These are phyloP conservation scores for Iguana delicatissima DNA, from an alignment of 2,797 vertebrate genomes.

Conservation along the genomic window DNA sequence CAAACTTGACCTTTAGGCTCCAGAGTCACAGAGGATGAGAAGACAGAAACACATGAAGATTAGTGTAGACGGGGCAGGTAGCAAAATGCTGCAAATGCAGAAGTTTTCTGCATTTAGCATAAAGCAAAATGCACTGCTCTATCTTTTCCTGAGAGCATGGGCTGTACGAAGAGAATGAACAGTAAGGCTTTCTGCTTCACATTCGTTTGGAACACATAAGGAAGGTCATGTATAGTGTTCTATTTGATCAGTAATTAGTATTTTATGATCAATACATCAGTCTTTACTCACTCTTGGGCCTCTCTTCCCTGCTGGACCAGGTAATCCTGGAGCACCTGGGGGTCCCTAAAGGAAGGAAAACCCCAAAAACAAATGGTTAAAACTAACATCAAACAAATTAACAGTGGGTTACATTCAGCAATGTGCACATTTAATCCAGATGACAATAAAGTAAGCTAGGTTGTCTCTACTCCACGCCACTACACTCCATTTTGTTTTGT, in stretches of 20 bases:
- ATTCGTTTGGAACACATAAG: background rate
- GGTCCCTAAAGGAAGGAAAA: slow-evolving; percentile 86
- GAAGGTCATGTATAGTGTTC: background rate
- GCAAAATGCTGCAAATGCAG: slow-evolving; percentile 45
- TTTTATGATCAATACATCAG: slow-evolving; percentile 28
- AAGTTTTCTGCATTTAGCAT: slow-evolving; percentile 5
- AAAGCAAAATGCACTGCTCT: slow-evolving; percentile 19
- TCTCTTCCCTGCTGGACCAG: slow-evolving; percentile 92
- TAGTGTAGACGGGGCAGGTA: slow-evolving; percentile 20
- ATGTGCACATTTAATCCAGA: slow-evolving; percentile 20
- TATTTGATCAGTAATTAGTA: background rate
- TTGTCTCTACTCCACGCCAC: too few relatives aligned
- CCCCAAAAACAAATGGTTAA: slow-evolving; percentile 31
- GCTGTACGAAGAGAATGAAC: slow-evolving; percentile 20
- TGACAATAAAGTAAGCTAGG: background rate
- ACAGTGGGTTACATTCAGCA: slow-evolving; percentile 37
- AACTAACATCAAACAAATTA: slow-evolving; percentile 29
- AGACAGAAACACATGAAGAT: slow-evolving; percentile 47
- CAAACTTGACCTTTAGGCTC: slow-evolving; percentile 50
- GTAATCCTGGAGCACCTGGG: slow-evolving; percentile 91
- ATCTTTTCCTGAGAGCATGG: slow-evolving; percentile 12
- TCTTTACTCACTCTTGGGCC: slow-evolving; percentile 91
- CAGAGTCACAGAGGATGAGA: slow-evolving; percentile 41
- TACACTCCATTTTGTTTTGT: background rate
- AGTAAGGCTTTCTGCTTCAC: background rate